Conservation (phyloP, 2,888 invertebrate species). For the Habrosyne pyritoides region DNA sequence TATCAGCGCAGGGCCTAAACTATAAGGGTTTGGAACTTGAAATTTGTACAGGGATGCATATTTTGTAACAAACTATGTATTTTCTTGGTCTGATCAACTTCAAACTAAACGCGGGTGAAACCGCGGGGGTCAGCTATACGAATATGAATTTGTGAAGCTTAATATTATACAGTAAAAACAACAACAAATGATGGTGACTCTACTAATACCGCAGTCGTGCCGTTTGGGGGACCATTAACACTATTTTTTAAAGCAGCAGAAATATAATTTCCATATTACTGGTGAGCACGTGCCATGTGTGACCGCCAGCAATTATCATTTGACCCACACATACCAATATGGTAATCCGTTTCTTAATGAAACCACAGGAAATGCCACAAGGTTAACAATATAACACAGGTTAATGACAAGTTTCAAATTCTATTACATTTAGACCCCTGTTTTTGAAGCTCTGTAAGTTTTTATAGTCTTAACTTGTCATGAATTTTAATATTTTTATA, state of each 20-base stretch:
- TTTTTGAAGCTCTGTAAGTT: conserved; percentile 24
- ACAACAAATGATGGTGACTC: conserved; percentile 7
- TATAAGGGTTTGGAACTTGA: too few species aligned
- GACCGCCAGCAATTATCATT: background rate
- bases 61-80: too few species aligned
- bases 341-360: conserved; percentile 19
- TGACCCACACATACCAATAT: conserved; percentile 9
- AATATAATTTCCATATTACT: conserved; percentile 26
- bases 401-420: conserved; percentile 20
- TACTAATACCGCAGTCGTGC: conserved; percentile 9
- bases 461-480: conserved; percentile 16
- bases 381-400: conserved; percentile 22
- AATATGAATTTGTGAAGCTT: too few species aligned
- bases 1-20: too few species aligned
- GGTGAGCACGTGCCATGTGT: conserved; percentile 28
- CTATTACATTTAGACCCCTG: conserved; percentile 20
- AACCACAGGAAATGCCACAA: conserved; percentile 17
- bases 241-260: conserved; percentile 29
- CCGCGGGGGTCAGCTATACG: too few species aligned
- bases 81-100: too few species aligned
- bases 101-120: too few species aligned
- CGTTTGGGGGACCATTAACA: conserved; percentile 36
- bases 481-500: conserved; percentile 16
- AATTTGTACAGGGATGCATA: too few species aligned
- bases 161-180: too few species aligned